Percentiles rank a stretch among this genome's conserved stretches.
These are phyloP conservation scores for Anhinga rufa DNA, from an alignment of 2,113 vertebrate species.

Conservation along the genomic window DNA sequence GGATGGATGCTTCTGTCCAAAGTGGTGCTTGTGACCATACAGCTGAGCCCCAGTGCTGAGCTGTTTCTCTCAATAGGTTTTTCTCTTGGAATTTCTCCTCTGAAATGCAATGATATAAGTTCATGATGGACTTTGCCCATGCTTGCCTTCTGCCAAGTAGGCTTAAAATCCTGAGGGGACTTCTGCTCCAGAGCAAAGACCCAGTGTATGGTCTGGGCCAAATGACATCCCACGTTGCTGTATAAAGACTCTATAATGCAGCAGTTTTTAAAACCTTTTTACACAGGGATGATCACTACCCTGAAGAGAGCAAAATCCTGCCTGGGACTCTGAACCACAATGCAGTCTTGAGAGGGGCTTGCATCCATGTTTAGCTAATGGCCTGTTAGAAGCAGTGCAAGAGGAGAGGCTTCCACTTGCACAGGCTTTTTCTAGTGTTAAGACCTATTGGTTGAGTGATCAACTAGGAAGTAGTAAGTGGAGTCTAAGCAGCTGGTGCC, in stretches of 20 bases:
- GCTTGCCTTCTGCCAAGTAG: too few relatives aligned
- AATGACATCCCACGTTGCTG: not conserved
- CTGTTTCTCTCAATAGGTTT: not conserved
- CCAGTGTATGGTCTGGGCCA: not conserved
- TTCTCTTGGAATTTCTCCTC: not conserved
- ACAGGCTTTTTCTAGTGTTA: not conserved
- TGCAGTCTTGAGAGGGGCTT: not conserved
- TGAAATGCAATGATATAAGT: not conserved
- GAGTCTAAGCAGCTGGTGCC: not conserved
- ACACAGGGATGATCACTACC: not conserved
- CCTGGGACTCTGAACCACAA: not conserved
- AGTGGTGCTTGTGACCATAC: not conserved
- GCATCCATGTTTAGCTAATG: not conserved
- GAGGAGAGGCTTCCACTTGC: not conserved
- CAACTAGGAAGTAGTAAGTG: not conserved
- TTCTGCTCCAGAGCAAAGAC: not conserved
- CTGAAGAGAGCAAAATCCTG: not conserved
- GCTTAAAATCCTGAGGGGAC: not conserved
- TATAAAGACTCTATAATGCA: too few relatives aligned
- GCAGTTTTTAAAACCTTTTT: not conserved
- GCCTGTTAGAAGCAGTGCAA: not conserved
- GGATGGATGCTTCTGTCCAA: not conserved
- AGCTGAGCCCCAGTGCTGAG: not conserved
- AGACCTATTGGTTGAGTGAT: not conserved
- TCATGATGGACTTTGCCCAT: not conserved